These are phyloP conservation scores for Xenopus borealis DNA, from an alignment of 2,113 vertebrate genomes.

Conservation along the genomic window DNA sequence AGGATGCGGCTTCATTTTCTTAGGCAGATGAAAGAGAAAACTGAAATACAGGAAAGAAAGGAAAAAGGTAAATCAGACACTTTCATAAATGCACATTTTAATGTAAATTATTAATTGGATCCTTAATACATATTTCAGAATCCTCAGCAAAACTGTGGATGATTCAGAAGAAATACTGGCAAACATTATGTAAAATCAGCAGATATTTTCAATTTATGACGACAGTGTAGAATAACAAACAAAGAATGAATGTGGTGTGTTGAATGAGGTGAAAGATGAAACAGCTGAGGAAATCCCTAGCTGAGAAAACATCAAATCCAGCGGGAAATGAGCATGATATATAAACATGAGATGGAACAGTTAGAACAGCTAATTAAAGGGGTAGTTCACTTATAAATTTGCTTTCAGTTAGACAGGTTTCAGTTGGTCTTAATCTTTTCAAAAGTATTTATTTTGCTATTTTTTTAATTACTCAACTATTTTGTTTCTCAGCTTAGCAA, in stretches of 20 bases:
- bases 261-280: neutral
- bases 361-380: neutral
- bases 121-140: too few relatives aligned
- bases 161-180: too few relatives aligned
- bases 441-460: too few relatives aligned
- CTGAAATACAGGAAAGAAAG: slow-evolving; percentile 33
- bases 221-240: too few relatives aligned
- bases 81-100: neutral
- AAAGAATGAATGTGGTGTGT: neutral
- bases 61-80: neutral
- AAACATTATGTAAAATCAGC: too few relatives aligned
- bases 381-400: too few relatives aligned
- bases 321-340: slow-evolving; percentile 1
- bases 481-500: too few relatives aligned
- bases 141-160: too few relatives aligned
- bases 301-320: slow-evolving; percentile 6
- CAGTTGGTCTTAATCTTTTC: too few relatives aligned
- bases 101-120: neutral
- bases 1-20: slow-evolving; percentile 63
- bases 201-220: too few relatives aligned
- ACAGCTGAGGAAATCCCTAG: slow-evolving; percentile 28
- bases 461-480: too few relatives aligned
- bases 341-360: slow-evolving; percentile 14
- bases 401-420: too few relatives aligned
- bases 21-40: slow-evolving; percentile 45